Evolutionary conservation across 2,797 vertebrate species (phyloP).

Genomic region (Euphonia xanthogaster): DNA sequence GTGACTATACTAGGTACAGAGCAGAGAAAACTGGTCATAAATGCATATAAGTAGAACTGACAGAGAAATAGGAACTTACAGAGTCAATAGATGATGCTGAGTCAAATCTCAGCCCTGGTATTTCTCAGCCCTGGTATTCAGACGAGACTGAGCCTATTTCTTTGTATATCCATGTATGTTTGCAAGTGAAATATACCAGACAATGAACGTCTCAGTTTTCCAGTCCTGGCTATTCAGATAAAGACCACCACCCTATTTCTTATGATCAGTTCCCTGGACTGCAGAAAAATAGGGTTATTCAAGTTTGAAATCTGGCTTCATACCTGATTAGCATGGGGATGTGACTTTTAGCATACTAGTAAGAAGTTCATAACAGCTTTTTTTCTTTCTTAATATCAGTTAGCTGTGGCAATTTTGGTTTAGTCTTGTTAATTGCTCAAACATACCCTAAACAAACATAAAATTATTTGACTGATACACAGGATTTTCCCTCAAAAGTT

Average conservation of each 20-base stretch:
- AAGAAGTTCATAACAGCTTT: background rate
- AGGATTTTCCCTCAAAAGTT: background rate
- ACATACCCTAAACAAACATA: background rate
- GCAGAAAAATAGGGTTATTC: background rate
- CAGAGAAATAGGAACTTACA: background rate
- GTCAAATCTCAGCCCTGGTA: background rate
- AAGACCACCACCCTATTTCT: background rate
- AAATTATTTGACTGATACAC: background rate
- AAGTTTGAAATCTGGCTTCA: background rate
- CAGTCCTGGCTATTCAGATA: background rate
- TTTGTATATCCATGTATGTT: rapidly evolving
- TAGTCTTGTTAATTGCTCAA: background rate
- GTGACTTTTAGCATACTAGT: background rate
- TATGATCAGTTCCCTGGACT: background rate
- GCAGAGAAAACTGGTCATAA: background rate
- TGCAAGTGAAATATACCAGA: background rate
- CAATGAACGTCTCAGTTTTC: rapidly evolving
- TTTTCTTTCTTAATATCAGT: background rate
- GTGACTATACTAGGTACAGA: background rate
- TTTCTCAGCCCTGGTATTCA: background rate
- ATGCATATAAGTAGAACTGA: background rate
- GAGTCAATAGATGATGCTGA: background rate
- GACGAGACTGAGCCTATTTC: background rate
- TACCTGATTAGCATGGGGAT: background rate
- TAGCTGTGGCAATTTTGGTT: background rate